phyloP scores from a whole-genome alignment of 2,888 invertebrate genomes.

The Synanthedon vespiformis region DNA sequence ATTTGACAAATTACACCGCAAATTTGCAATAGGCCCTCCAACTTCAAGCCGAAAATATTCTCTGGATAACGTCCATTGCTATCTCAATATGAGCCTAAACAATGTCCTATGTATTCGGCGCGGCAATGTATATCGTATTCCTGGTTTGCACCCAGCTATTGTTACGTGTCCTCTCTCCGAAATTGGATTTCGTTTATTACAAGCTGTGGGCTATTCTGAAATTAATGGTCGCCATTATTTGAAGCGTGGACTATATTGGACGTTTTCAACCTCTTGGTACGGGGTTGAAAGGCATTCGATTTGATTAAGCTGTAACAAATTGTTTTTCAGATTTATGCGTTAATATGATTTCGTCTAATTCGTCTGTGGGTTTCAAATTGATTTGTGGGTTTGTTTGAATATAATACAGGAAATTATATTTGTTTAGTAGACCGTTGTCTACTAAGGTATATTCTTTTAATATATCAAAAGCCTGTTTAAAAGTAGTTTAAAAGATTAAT shows the following conservation, averaged over 20 bases:
- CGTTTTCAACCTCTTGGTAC: constrained; percentile 12
- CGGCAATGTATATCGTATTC: background rate
- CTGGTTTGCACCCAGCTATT: no score
- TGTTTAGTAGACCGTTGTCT: no score
- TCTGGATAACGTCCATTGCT: background rate
- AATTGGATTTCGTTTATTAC: constrained; percentile 15
- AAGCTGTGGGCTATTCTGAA: constrained; percentile 12
- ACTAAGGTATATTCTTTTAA: no score
- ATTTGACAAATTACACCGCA: constrained; percentile 21
- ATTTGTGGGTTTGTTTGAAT: no score
- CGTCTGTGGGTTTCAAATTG: no score
- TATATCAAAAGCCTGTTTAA: no score
- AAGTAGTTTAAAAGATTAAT: no score
- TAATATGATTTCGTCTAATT: no score
- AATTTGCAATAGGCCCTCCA: constrained; percentile 13
- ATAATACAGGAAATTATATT: no score
- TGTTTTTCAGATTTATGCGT: no score
- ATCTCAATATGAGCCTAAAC: background rate
- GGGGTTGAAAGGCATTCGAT: constrained; percentile 11
- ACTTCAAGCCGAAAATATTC: constrained; percentile 2
- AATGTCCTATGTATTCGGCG: background rate
- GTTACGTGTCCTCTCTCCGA: background rate
- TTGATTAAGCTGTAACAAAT: background rate
- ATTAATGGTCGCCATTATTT: constrained; percentile 22
- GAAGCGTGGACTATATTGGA: constrained; percentile 14